Evolutionary conservation across 2,113 vertebrate species (phyloP).

Genomic region (Embiotoca jacksoni): DNA sequence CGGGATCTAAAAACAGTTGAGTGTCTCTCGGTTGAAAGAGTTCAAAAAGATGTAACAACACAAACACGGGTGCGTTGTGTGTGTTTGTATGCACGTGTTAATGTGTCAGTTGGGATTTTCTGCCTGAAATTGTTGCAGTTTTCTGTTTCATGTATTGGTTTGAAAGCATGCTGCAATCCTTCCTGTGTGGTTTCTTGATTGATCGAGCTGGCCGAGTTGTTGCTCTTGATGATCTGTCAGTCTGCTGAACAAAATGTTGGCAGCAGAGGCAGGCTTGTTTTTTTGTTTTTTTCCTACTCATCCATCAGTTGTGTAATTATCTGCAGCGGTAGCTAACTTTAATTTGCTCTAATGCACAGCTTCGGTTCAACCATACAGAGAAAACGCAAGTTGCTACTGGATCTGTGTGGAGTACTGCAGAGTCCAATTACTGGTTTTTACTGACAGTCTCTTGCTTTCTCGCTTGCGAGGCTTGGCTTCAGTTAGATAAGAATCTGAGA

Average conservation of each 20-base stretch:
- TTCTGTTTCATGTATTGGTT: constrained; percentile 9
- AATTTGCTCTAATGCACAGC: constrained; percentile 45
- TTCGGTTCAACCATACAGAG: constrained; percentile 35
- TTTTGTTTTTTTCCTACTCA: constrained; percentile 20
- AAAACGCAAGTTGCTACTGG: constrained; percentile 21
- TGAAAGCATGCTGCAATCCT: constrained; percentile 24
- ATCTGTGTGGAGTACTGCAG: constrained; percentile 19
- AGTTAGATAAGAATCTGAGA: constrained; percentile 8
- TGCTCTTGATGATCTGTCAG: constrained; percentile 38
- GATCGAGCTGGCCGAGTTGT: constrained; percentile 30
- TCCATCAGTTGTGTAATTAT: constrained; percentile 52
- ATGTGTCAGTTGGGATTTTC: neutral
- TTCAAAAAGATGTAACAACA: too few species aligned
- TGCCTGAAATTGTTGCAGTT: neutral
- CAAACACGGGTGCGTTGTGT: too few species aligned
- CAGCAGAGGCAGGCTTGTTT: constrained; percentile 49
- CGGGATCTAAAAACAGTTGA: too few species aligned
- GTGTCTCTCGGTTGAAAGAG: too few species aligned
- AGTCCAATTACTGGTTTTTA: neutral
- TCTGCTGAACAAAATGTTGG: constrained; percentile 39
- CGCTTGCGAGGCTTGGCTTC: neutral
- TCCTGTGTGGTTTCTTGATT: constrained; percentile 26
- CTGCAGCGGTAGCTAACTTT: constrained; percentile 36
- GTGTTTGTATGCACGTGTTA: too few species aligned
- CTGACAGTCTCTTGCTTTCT: neutral